Percentiles rank a stretch among this genome's conserved stretches.
Evolutionary conservation across 2,888 invertebrate species (phyloP).

Genomic region (Perizoma flavofasciatum): DNA sequence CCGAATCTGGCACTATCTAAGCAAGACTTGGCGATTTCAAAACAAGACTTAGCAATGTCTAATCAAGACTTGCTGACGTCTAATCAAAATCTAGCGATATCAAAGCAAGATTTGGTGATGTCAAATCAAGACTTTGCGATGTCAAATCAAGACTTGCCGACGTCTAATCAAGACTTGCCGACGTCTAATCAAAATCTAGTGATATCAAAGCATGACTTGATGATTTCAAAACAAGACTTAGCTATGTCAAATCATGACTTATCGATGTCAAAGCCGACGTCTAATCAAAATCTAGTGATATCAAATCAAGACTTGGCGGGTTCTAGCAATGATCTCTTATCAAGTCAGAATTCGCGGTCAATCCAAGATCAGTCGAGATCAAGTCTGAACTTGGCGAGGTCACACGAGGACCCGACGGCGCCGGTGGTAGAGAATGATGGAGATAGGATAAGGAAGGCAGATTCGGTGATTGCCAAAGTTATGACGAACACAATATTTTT

Average conservation of each 20-base stretch:
- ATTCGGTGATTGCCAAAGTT: slow-evolving; percentile 67
- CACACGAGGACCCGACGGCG: background rate
- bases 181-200: too few relatives aligned
- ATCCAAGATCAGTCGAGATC: slow-evolving; percentile 5
- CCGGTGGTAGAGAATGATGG: slow-evolving; percentile 16
- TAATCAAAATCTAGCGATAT: too few relatives aligned
- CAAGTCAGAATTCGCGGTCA: background rate
- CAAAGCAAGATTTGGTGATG: background rate
- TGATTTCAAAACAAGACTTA: too few relatives aligned
- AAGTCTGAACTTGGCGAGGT: background rate
- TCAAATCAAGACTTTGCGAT: background rate
- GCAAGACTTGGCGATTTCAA: too few relatives aligned
- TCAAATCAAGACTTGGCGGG: slow-evolving; percentile 5
- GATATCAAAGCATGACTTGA: too few relatives aligned
- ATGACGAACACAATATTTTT: slow-evolving; percentile 66
- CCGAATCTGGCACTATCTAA: too few relatives aligned
- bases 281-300: background rate
- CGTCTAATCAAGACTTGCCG: background rate
- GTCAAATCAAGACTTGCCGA: background rate
- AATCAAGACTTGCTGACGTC: too few relatives aligned
- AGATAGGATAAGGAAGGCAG: slow-evolving; percentile 48
- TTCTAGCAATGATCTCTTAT: slow-evolving; percentile 1
- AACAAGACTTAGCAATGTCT: too few relatives aligned
- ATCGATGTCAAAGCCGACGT: too few relatives aligned
- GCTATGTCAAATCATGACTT: too few relatives aligned